Evolutionary conservation across 2,797 vertebrate genomes (phyloP).

Genomic region (Buceros bicornis): DNA sequence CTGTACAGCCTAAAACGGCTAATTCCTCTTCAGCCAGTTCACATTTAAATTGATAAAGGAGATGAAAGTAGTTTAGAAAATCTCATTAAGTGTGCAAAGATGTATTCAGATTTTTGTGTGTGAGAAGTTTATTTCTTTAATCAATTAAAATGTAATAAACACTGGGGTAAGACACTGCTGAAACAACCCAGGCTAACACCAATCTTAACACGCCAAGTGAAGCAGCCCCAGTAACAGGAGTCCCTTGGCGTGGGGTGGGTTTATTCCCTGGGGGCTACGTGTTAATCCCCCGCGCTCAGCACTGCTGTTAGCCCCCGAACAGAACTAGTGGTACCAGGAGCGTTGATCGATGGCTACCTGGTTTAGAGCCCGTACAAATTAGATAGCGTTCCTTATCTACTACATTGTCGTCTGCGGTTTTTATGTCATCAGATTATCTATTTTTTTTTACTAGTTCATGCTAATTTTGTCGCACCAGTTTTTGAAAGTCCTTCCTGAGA

Average conservation of each 20-base stretch:
- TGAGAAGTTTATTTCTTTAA: not conserved
- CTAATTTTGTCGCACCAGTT: not conserved
- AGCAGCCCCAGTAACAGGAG: not conserved
- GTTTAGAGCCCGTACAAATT: not conserved
- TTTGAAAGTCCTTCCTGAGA: not conserved
- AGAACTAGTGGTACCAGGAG: not conserved
- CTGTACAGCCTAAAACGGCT: slow-evolving; percentile 11
- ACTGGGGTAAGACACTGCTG: not conserved
- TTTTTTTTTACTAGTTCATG: not conserved
- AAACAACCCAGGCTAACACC: not conserved
- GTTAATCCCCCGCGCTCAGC: not conserved
- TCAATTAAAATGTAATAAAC: slow-evolving; percentile 7
- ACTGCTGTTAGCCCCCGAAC: not conserved
- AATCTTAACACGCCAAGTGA: not conserved
- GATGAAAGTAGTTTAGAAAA: not conserved
- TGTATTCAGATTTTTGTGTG: not conserved
- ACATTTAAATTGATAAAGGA: not conserved
- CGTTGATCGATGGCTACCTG: not conserved
- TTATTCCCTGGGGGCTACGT: not conserved
- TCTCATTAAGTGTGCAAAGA: slow-evolving; percentile 30
- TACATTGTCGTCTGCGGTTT: not conserved
- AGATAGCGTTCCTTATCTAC: not conserved
- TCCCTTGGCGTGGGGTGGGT: not conserved
- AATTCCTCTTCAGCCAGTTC: slow-evolving; percentile 52
- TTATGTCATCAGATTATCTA: too few relatives aligned